Evolutionary conservation across 30 jellyfish, hydroid and myxozoan genomes (phyloP), one percentile per base, ranked within the genome.

Genomic region (Aurelia coerulea): DNA sequence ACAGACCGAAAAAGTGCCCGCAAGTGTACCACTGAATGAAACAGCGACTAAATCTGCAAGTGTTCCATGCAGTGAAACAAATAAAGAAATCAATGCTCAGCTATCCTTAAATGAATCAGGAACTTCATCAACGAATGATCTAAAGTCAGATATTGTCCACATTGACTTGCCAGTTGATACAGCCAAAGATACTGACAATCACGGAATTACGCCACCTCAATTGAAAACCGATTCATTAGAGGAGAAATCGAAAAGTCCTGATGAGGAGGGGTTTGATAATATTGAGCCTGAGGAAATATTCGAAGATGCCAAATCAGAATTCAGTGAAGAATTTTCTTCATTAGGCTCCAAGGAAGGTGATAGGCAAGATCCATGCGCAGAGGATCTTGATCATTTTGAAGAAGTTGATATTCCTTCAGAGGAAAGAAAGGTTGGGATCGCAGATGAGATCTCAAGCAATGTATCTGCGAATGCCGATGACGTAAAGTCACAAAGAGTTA

Each of bases 241-340:
- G 52, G 52, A 68, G 78, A 19, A 4, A 10, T 60, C 70, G 35
- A 68, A 10, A 68, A 15, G 52, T 33, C 78, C 19, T 3, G 92
- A 84, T 54, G 93, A 84, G 18, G 93, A 84, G 33, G 93, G 81
- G 34, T 84, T 84, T 34, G 82, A 71, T 11, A 72, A 84, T 34
- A 84, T 84, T 35, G 93, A 84, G 11, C 23, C 93, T 8, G 93
- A 84, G 34, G 93, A 84, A 17, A 56, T 77, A 62, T 84, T 84
- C 33, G 84, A 59, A 29, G 93, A 84, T 73, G 93, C 93, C 9
- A 63, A 62, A 51, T 73, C 88, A 0, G 93, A 84, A 51, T 37
- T 84, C 54, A 73, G 83, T 37, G 78, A 60, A 16, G 88, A 73
- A 12, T 42, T 16, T 10, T 63, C 80, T 50, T 51, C 68, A 33